Evolutionary conservation across 2,797 vertebrate genomes (phyloP), one percentile per base, ranked within the genome.

Genomic region (Sebastolobus alascanus): DNA sequence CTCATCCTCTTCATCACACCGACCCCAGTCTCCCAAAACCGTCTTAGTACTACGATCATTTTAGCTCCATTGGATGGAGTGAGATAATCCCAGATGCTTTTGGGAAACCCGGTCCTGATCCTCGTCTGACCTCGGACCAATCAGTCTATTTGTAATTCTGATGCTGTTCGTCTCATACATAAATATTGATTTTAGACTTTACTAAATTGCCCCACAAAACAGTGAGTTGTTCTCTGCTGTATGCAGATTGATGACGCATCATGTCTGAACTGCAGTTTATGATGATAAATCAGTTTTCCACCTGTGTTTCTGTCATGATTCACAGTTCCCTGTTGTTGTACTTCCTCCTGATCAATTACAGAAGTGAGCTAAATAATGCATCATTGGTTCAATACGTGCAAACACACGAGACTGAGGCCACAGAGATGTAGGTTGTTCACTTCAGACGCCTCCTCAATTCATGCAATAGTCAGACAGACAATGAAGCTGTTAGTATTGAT

Each of bases 1-100:
- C 73, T 83, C 80, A 83, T 89, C 85, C 84, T 79, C 83, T 86
- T 87, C 78, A 82, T 82, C 68, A 75, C 75, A 60, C 60, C 13
- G 1, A 16, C 75, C 72, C 38, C 5, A 2, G 71, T 69, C 31
- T 79, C 71, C 29, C 77, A 75, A 85, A 87, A 69, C 61, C n/a
- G 9, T 71, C 65, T 65, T 70, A 83, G 59, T 25, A 40, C 71
- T 78, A 27, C 69, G 58, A 81, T 87, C 68, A 50, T 68, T 86
- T 83, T 60, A 83, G 65, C 67, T 70, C 50, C 1, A 68, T 83
- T 82, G 12, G 50, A 60, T 73, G 46, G 68, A 75, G 77, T 73
- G 74, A 82, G 68, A 67, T 89, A 80, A 91, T 88, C 80, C 60
- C 40, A 16, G 43, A 63, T 81, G 80, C 60, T 79, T 79, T 74